phyloP scores from a whole-genome alignment of 2,113 vertebrate genomes.

The Holacanthus passer region DNA sequence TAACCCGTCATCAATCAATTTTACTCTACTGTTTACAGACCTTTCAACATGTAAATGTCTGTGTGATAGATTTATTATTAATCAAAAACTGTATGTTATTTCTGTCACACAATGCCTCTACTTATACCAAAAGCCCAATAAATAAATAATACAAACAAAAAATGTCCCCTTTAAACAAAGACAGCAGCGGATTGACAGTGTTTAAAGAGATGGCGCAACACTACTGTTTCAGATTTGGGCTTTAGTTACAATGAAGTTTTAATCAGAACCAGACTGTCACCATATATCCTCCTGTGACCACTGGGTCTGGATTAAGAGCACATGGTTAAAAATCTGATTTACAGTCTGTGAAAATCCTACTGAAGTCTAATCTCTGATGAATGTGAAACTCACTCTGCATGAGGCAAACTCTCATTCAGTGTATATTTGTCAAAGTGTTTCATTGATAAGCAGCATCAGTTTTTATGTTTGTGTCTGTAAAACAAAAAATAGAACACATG shows the following conservation, averaged over 20 bases:
- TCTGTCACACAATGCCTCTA: slow-evolving; percentile 14
- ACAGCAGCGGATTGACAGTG: not conserved
- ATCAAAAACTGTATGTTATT: slow-evolving; percentile 20
- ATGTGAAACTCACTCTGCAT: not conserved
- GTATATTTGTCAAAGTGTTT: not conserved
- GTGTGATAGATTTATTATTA: slow-evolving; percentile 29
- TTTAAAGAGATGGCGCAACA: slow-evolving; percentile 19
- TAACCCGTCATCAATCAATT: slow-evolving; percentile 26
- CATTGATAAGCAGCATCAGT: not conserved
- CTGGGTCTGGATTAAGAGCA: slow-evolving; percentile 19
- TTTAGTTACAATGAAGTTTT: slow-evolving; percentile 36
- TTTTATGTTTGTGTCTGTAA: not conserved
- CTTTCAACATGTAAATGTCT: slow-evolving; percentile 31
- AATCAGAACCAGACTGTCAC: slow-evolving; percentile 15
- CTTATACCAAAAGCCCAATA: not conserved
- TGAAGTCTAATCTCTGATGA: slow-evolving; percentile 15
- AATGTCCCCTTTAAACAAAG: slow-evolving; percentile 17
- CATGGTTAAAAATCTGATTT: slow-evolving; percentile 34
- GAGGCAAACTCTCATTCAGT: not conserved
- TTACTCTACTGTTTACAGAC: slow-evolving; percentile 17
- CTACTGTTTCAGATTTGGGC: slow-evolving; percentile 6
- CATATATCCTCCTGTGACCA: slow-evolving; percentile 3
- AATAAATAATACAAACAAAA: slow-evolving; percentile 31
- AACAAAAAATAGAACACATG: slow-evolving; percentile 27
- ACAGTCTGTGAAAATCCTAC: slow-evolving; percentile 9